Conservation (phyloP, 2,797 vertebrate genomes). For the Spinus olivaceus region DNA sequence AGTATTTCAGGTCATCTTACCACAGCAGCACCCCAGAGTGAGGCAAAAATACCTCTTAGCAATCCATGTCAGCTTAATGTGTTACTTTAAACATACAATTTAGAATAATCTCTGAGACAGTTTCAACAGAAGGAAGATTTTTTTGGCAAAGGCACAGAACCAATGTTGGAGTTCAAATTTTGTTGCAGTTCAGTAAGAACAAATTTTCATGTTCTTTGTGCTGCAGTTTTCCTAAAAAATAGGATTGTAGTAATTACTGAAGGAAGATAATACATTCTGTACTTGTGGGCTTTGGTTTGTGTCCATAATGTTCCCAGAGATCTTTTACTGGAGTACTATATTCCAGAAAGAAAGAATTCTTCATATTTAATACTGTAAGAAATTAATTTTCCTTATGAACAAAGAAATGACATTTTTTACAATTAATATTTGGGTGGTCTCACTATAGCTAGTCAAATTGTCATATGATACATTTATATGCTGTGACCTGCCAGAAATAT, state of each 20-base stretch:
- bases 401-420: neutral
- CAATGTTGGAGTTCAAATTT: neutral
- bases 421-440: neutral
- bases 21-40: neutral
- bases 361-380: neutral
- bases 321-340: neutral
- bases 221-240: neutral
- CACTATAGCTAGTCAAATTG: neutral
- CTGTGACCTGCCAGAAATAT: neutral
- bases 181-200: neutral
- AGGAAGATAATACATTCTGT: neutral
- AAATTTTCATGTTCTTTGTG: neutral
- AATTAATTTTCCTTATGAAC: neutral
- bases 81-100: neutral
- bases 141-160: neutral
- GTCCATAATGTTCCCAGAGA: neutral
- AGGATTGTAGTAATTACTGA: neutral
- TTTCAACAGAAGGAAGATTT: neutral
- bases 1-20: slow-evolving; percentile 61
- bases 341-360: neutral
- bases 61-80: neutral
- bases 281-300: neutral
- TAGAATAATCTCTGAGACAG: neutral
- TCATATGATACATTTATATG: neutral
- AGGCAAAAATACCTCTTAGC: neutral